Conservation (phyloP, 2,113 vertebrate genomes). For the Anolis carolinensis region DNA sequence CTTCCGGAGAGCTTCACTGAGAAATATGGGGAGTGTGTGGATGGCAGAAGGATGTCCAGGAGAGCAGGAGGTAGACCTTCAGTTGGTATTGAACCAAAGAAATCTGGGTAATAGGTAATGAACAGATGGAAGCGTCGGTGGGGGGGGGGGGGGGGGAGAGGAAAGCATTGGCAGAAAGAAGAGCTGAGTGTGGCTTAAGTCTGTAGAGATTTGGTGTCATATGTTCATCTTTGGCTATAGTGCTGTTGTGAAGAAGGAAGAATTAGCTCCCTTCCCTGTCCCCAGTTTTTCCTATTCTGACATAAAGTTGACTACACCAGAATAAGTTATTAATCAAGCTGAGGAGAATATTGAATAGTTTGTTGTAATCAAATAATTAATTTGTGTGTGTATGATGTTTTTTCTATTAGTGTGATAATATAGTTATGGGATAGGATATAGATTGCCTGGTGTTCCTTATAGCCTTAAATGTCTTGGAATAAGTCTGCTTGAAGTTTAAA, state of each 20-base stretch:
- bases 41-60: slow-evolving; percentile 13
- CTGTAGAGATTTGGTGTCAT: neutral
- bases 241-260: neutral
- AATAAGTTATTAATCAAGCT: neutral
- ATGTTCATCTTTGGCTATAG: neutral
- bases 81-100: neutral
- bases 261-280: neutral
- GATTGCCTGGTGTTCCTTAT: slow-evolving; percentile 19
- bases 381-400: slow-evolving; percentile 24
- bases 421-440: slow-evolving; percentile 9
- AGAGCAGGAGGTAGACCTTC: neutral
- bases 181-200: neutral
- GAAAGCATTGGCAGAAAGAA: neutral
- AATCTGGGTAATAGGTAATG: neutral
- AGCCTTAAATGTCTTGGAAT: slow-evolving; percentile 12
- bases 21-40: slow-evolving; percentile 20
- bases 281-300: slow-evolving; percentile 12
- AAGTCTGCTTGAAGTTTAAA: slow-evolving; percentile 7
- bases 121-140: too few relatives aligned
- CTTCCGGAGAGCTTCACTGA: neutral
- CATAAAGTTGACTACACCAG: rapidly evolving
- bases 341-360: neutral
- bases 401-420: slow-evolving; percentile 22
- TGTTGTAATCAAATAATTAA: neutral
- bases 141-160: neutral